Percentiles rank a stretch among this genome's conserved stretches.
Evolutionary conservation across 2,113 vertebrate species (phyloP).

Genomic region (Poeciliopsis retropinna): DNA sequence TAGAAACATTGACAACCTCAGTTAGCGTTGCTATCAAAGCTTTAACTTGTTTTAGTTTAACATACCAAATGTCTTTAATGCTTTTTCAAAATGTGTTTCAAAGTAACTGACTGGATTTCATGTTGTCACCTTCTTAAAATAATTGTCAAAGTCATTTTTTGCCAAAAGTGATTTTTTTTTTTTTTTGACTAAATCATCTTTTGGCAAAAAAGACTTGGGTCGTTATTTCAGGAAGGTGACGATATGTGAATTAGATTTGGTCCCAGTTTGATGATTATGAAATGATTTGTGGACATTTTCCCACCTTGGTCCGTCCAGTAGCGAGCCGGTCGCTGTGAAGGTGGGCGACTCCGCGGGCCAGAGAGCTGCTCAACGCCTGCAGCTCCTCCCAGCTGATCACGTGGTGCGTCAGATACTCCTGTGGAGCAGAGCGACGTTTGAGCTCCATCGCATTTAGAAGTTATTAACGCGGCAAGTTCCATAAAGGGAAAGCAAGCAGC

Average conservation of each 20-base stretch:
- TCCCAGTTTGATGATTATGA: not conserved
- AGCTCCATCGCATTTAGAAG: not conserved
- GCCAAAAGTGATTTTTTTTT: too few relatives aligned
- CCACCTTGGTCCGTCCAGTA: constrained; percentile 87
- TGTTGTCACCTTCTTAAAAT: too few relatives aligned
- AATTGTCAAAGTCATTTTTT: too few relatives aligned
- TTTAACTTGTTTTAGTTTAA: too few relatives aligned
- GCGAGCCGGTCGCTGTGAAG: constrained; percentile 91
- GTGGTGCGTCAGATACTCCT: constrained; percentile 88
- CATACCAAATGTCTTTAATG: too few relatives aligned
- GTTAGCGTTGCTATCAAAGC: too few relatives aligned
- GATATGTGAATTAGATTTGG: not conserved
- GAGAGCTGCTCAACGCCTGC: constrained; percentile 87
- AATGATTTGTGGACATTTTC: not conserved
- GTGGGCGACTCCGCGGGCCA: constrained; percentile 90
- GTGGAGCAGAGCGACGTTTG: constrained; percentile 52
- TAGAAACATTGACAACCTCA: too few relatives aligned
- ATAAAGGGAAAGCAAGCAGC: too few relatives aligned
- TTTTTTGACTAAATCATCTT: too few relatives aligned
- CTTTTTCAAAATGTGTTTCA: too few relatives aligned
- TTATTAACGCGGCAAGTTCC: not conserved
- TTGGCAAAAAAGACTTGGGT: too few relatives aligned
- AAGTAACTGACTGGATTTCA: not conserved
- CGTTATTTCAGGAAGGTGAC: too few relatives aligned
- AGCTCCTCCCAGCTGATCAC: constrained; percentile 92